Conservation (phyloP, 2,797 vertebrate genomes). For the Girardinus metallicus region DNA sequence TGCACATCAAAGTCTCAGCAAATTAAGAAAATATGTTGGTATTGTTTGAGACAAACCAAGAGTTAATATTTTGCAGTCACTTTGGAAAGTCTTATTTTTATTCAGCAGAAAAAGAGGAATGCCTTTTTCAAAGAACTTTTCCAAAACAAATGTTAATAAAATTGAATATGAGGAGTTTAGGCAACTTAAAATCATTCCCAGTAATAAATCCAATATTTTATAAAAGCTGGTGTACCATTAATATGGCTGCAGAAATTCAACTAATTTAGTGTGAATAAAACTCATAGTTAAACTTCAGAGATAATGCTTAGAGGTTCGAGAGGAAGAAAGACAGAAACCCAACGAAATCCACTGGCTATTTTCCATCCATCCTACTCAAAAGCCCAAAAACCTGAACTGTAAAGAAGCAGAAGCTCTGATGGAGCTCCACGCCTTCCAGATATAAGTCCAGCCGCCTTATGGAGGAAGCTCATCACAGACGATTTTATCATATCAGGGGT, state of each 20-base stretch:
- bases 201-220: background rate
- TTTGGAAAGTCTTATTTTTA: background rate
- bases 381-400: background rate
- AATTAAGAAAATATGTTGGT: constrained; percentile 24
- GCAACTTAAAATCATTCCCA: background rate
- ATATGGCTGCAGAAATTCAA: background rate
- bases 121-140: background rate
- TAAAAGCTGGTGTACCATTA: background rate
- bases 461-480: background rate
- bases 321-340: background rate
- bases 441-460: background rate
- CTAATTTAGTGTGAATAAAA: background rate
- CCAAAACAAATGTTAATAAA: background rate
- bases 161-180: background rate
- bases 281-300: background rate
- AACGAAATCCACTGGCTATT: background rate
- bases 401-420: background rate
- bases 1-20: constrained; percentile 50
- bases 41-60: background rate
- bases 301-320: background rate
- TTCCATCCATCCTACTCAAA: background rate
- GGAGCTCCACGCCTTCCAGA: background rate
- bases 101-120: background rate
- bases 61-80: constrained; percentile 2
- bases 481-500: background rate